Conservation (phyloP, 2,113 vertebrate genomes). For the Galeopterus variegatus region DNA sequence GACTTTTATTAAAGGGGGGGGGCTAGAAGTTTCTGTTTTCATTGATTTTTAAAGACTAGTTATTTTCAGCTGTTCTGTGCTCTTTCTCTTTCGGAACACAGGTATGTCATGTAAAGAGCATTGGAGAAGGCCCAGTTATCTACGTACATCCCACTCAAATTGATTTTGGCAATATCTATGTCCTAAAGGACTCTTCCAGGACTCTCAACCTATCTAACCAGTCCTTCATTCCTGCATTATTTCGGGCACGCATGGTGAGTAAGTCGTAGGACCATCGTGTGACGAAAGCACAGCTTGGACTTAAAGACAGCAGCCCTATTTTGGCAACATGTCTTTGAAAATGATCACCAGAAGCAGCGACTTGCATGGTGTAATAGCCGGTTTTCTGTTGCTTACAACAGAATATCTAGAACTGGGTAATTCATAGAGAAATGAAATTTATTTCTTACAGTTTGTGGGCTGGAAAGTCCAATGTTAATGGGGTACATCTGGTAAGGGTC, state of each 20-base stretch:
- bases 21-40: neutral
- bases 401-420: no score
- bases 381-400: no score
- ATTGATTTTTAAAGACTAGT: neutral
- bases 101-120: constrained; percentile 87
- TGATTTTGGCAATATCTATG: constrained; percentile 91
- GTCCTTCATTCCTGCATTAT: constrained; percentile 89
- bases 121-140: constrained; percentile 91
- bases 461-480: no score
- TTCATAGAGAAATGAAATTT: no score
- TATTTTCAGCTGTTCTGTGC: neutral
- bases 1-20: neutral
- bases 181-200: constrained; percentile 88
- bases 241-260: constrained; percentile 89
- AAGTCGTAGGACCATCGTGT: neutral
- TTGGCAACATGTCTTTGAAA: neutral
- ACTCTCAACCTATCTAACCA: constrained; percentile 90
- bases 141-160: constrained; percentile 85
- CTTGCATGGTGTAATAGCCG: neutral
- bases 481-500: no score
- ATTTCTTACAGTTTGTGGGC: no score
- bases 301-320: neutral
- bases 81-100: constrained; percentile 80
- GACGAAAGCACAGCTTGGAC: neutral
- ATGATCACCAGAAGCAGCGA: neutral